These are phyloP conservation scores for Habrosyne pyritoides DNA, from an alignment of 2,888 invertebrate species.

Conservation along the genomic window DNA sequence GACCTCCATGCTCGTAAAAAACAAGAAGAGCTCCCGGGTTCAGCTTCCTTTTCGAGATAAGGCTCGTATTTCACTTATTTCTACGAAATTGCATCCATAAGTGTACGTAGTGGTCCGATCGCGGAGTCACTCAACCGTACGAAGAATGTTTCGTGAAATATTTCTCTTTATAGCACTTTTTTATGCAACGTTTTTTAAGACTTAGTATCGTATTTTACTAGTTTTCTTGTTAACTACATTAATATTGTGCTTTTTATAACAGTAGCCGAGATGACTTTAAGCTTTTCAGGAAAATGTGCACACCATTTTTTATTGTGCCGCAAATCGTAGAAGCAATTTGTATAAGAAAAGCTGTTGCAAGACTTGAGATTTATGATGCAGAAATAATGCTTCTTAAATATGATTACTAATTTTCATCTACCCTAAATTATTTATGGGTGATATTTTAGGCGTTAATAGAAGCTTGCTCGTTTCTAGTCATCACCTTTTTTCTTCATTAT, in stretches of 20 bases:
- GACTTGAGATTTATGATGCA: too few species aligned
- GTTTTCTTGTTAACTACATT: background rate
- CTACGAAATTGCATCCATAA: slow-evolving; percentile 31
- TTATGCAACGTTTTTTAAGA: background rate
- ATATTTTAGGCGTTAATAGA: too few species aligned
- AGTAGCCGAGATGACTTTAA: background rate
- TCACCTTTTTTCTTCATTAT: background rate
- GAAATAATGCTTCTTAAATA: too few species aligned
- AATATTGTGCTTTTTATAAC: background rate
- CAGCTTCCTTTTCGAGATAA: slow-evolving; percentile 27
- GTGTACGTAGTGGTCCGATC: background rate
- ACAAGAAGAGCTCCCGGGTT: slow-evolving; percentile 32
- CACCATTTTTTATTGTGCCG: too few species aligned
- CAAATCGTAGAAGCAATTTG: too few species aligned
- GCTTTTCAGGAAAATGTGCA: background rate
- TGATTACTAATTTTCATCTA: too few species aligned
- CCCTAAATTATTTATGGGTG: too few species aligned
- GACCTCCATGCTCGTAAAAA: slow-evolving; percentile 42
- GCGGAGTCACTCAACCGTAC: background rate
- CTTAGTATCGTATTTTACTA: background rate
- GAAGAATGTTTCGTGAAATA: background rate
- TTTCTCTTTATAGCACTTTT: background rate
- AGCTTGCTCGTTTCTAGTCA: too few species aligned
- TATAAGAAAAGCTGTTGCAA: too few species aligned
- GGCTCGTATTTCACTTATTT: slow-evolving; percentile 19